Evolutionary conservation across 2,888 invertebrate species (phyloP).

Genomic region (Cremastinae sp.): DNA sequence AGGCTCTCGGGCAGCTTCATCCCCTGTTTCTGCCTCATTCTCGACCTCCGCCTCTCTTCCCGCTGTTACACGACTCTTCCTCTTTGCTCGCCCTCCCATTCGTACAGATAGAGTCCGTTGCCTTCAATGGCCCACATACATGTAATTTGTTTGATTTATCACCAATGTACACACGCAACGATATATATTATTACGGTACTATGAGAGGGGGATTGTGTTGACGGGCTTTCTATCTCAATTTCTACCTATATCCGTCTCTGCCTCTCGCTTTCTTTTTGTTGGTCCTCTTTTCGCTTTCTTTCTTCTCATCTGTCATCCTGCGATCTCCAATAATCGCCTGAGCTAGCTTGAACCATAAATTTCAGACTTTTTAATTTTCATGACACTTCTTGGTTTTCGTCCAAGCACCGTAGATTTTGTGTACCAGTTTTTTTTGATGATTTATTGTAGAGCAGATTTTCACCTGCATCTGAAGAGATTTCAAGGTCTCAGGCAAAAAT

Average conservation of each 20-base stretch:
- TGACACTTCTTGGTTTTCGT: too few species aligned
- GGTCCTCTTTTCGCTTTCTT: background rate
- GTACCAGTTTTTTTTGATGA: too few species aligned
- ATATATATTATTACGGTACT: conserved; percentile 53
- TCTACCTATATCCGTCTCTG: background rate
- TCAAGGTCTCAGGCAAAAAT: too few species aligned
- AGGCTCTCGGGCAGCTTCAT: conserved; percentile 42
- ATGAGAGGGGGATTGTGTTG: conserved; percentile 46
- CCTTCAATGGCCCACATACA: conserved; percentile 23
- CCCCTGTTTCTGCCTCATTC: conserved; percentile 32
- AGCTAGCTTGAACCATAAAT: too few species aligned
- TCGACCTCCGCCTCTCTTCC: conserved; percentile 15
- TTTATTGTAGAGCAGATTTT: too few species aligned
- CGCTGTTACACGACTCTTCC: conserved; percentile 10
- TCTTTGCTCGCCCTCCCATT: background rate
- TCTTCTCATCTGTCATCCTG: background rate
- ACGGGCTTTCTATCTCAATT: conserved; percentile 40
- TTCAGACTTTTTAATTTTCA: too few species aligned
- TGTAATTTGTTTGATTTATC: conserved; percentile 64
- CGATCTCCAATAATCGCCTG: too few species aligned
- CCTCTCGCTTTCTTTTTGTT: background rate
- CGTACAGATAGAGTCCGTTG: conserved; percentile 3
- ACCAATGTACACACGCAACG: conserved; percentile 45
- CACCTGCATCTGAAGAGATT: too few species aligned
- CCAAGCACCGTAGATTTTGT: too few species aligned